Percentiles rank a stretch among this genome's conserved stretches.
Conservation (phyloP, 2,113 vertebrate genomes). For the Todiramphus saurophagus region DNA sequence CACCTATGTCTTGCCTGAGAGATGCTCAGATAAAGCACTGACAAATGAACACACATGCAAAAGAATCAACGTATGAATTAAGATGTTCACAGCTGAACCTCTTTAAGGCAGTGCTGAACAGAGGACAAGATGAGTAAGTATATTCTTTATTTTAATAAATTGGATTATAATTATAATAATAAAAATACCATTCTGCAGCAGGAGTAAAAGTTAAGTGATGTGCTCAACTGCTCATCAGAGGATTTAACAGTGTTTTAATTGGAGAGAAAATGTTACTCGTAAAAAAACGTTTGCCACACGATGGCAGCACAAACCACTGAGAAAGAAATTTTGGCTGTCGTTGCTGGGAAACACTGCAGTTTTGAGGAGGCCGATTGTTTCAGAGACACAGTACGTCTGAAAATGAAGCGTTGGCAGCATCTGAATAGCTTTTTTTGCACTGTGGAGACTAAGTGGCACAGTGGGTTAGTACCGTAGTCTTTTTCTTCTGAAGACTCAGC, state of each 20-base stretch:
- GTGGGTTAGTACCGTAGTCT: slow-evolving; percentile 40
- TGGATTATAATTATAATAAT: background rate
- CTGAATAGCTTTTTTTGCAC: slow-evolving; percentile 40
- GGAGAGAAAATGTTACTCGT: background rate
- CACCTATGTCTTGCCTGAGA: background rate
- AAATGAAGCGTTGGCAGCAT: slow-evolving; percentile 16
- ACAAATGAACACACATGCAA: background rate
- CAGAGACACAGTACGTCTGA: background rate
- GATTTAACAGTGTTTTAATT: background rate
- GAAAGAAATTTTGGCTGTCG: background rate
- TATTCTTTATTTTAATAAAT: background rate
- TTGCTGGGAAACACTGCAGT: slow-evolving; percentile 6
- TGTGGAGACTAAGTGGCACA: slow-evolving; percentile 58
- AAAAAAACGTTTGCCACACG: slow-evolving; percentile 40
- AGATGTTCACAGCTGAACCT: background rate
- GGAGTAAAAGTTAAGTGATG: background rate
- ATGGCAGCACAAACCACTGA: slow-evolving; percentile 58
- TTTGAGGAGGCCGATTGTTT: slow-evolving; percentile 30
- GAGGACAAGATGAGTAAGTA: background rate
- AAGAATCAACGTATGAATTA: background rate
- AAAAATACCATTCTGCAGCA: background rate
- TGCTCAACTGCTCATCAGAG: background rate
- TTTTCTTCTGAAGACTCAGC: slow-evolving; percentile 47
- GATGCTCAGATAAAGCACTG: background rate
- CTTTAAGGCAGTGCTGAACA: background rate